phyloP scores from a whole-genome alignment of 2,113 vertebrate species.

The Coregonus clupeaformis region DNA sequence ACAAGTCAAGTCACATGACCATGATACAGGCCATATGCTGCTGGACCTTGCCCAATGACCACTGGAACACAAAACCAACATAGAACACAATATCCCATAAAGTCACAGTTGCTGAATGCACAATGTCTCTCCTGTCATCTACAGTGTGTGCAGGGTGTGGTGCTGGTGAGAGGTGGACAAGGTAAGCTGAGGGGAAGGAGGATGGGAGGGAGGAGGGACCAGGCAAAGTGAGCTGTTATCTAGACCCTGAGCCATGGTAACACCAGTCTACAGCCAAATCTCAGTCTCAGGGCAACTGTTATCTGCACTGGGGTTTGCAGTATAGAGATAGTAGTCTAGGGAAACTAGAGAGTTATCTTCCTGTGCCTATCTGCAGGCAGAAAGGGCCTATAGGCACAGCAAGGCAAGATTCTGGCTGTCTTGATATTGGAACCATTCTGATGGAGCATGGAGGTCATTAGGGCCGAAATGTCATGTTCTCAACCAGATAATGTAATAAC shows the following conservation, averaged over 20 bases:
- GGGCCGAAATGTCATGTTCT: too few relatives aligned
- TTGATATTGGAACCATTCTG: too few relatives aligned
- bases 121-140: slow-evolving; percentile 23
- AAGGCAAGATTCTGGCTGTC: too few relatives aligned
- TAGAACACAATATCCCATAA: slow-evolving; percentile 5
- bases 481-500: too few relatives aligned
- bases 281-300: too few relatives aligned
- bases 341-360: not conserved
- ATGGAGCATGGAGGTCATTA: too few relatives aligned
- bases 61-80: slow-evolving; percentile 3
- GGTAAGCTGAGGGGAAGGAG: not conserved
- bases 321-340: slow-evolving; percentile 1
- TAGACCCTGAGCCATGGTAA: not conserved
- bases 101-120: slow-evolving; percentile 16
- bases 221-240: not conserved
- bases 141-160: slow-evolving; percentile 21
- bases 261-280: too few relatives aligned
- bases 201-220: not conserved
- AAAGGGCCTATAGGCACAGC: not conserved
- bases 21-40: not conserved
- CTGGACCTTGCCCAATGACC: not conserved
- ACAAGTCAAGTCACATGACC: not conserved
- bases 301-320: not conserved
- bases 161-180: slow-evolving; percentile 25
- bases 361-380: not conserved